Conservation (phyloP, 2,888 invertebrate species). For the Melolontha melolontha region DNA sequence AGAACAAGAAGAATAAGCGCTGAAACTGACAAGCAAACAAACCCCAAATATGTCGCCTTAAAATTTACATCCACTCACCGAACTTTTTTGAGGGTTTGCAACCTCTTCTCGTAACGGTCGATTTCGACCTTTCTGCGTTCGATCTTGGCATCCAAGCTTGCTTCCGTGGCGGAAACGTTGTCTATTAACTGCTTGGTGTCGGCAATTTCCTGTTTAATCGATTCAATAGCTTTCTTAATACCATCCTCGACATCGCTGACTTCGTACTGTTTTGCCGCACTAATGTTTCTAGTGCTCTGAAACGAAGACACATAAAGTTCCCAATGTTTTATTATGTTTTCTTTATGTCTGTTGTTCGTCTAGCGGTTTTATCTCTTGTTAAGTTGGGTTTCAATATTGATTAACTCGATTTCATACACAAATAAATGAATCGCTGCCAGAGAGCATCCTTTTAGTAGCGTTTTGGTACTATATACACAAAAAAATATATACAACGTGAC, state of each 20-base stretch:
- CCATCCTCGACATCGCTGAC: constrained; percentile 83
- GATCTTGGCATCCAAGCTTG: constrained; percentile 90
- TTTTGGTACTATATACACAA: too few relatives aligned
- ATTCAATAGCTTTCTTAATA: constrained; percentile 79
- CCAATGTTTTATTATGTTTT: background rate
- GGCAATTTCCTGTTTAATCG: constrained; percentile 77
- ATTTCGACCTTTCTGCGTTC: constrained; percentile 91
- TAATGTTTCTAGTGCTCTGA: constrained; percentile 81
- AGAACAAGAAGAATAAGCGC: background rate
- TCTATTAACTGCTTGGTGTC: constrained; percentile 83
- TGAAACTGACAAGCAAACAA: constrained; percentile 2
- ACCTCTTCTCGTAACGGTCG: constrained; percentile 91
- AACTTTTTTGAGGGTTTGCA: constrained; percentile 94
- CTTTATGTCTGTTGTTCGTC: too few relatives aligned
- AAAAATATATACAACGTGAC: too few relatives aligned
- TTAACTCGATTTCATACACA: too few relatives aligned
- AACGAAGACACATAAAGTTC: constrained; percentile 40
- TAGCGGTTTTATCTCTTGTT: too few relatives aligned
- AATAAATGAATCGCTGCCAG: too few relatives aligned
- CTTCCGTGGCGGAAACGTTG: constrained; percentile 88
- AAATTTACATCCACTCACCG: constrained; percentile 68
- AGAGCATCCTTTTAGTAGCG: too few relatives aligned
- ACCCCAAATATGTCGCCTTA: background rate
- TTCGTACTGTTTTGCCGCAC: constrained; percentile 87
- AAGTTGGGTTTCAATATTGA: too few relatives aligned